Evolutionary conservation across 2,888 invertebrate species (phyloP).

Genomic region (Chloroclystis v-ata): DNA sequence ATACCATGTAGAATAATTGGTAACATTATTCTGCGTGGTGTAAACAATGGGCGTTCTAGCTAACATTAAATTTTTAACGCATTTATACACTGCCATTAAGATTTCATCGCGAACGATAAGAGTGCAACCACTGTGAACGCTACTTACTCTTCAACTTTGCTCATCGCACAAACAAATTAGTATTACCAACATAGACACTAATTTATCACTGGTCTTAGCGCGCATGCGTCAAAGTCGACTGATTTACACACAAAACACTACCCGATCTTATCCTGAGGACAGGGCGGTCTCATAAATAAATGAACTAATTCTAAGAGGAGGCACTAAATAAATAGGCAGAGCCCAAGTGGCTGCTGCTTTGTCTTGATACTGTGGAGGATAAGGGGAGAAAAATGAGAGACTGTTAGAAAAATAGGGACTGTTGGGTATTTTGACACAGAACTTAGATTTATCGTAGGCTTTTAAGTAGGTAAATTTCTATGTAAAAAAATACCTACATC

Average conservation of each 20-base stretch:
- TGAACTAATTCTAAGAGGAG: constrained; percentile 45
- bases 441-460: too few relatives aligned
- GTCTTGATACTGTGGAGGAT: constrained; percentile 3
- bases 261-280: constrained; percentile 50
- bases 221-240: constrained; percentile 43
- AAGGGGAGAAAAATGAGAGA: background rate
- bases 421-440: too few relatives aligned
- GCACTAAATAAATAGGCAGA: constrained; percentile 23
- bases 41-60: too few relatives aligned
- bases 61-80: too few relatives aligned
- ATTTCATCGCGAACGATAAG: too few relatives aligned
- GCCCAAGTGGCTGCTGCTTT: constrained; percentile 9
- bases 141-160: background rate
- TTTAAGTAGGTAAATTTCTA: too few relatives aligned
- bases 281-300: constrained; percentile 54
- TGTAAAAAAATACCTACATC: too few relatives aligned
- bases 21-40: too few relatives aligned
- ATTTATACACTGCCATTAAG: too few relatives aligned
- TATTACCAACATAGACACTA: constrained; percentile 15
- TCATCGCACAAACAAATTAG: constrained; percentile 17
- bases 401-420: background rate
- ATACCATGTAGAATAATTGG: too few relatives aligned
- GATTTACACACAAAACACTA: constrained; percentile 45
- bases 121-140: too few relatives aligned
- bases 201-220: constrained; percentile 21